Base-by-base conservation (phyloP, 1,140 invertebrate genomes). In the Eulimnadia texana region DNA sequence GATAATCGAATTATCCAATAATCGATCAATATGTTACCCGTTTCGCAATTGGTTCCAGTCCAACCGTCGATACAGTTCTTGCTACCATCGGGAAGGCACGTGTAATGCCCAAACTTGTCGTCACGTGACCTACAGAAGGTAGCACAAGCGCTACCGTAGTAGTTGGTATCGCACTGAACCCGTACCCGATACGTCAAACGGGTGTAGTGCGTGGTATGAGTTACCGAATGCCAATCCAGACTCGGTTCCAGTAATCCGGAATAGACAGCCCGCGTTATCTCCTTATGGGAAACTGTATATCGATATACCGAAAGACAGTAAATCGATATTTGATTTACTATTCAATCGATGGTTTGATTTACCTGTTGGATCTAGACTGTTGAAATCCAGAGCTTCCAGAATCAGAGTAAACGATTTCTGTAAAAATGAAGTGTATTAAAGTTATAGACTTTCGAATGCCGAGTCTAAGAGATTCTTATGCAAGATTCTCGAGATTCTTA, bases 341-440 rank as follows among this genome's bases (percentile, higher is more conserved):
- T n/a, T n/a, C n/a, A n/a, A 47, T 47, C 22, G n/a, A n/a, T n/a
- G n/a, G n/a, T n/a, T n/a, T n/a, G n/a, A 42, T 6, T 57, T 57
- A 57, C 55, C 55, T 57, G 55, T 6, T 56, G 24, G 23, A 27
- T 20, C 27, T 29, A 27, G 29, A 71, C 84, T 84, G 73, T 77
- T 80, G 76, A 85, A 82, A 75, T 92, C 88, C 77, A 87, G 82
- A 62, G 89, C 90, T 78, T 92, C 88, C 65, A 93, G 79, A 65
- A 93, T 91, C 69, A 93, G 78, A 66, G 89, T 90, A 76, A 93
- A 92, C 64, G 88, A 89, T 72, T 88, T 85, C 90, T 93, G 84
- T 47, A 82, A 82, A 9, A 42, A 68, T 68, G 69, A 73, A 42
- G 16, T 9, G 33, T 42, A 42, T 42, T 42, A n/a, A n/a, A n/a